A percentile compares a stretch with the other conserved stretches of the same genome.
Conservation (phyloP, 2,797 vertebrate genomes). For the Cuniculus paca region DNA sequence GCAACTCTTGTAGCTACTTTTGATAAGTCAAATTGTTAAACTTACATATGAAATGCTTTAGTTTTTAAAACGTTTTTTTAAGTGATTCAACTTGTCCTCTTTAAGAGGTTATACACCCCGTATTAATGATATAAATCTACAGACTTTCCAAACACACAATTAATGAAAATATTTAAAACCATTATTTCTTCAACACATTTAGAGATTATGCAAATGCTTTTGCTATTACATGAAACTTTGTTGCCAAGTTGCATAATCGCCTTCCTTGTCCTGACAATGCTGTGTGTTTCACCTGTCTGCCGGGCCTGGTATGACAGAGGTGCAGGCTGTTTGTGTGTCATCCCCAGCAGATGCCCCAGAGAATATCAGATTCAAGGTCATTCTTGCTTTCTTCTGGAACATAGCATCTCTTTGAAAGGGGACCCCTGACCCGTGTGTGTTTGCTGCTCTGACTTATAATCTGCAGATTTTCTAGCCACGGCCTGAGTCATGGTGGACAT, state of each 20-base stretch:
- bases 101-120: neutral
- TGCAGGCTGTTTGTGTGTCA: neutral
- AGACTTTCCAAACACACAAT: neutral
- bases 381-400: neutral
- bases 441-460: neutral
- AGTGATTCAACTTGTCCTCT: neutral
- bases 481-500: neutral
- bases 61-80: constrained; percentile 20
- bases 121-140: neutral
- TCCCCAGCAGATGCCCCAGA: neutral
- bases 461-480: neutral
- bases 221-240: neutral
- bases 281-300: neutral
- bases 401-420: neutral
- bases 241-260: neutral
- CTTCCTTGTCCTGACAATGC: neutral
- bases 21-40: neutral
- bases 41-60: neutral
- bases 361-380: neutral
- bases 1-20: neutral
- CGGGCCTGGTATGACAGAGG: neutral
- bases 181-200: neutral
- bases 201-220: neutral
- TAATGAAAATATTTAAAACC: neutral
- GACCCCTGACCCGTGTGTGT: neutral